Conservation (phyloP, 2,113 vertebrate species). For the Dendrocopos noguchii region DNA sequence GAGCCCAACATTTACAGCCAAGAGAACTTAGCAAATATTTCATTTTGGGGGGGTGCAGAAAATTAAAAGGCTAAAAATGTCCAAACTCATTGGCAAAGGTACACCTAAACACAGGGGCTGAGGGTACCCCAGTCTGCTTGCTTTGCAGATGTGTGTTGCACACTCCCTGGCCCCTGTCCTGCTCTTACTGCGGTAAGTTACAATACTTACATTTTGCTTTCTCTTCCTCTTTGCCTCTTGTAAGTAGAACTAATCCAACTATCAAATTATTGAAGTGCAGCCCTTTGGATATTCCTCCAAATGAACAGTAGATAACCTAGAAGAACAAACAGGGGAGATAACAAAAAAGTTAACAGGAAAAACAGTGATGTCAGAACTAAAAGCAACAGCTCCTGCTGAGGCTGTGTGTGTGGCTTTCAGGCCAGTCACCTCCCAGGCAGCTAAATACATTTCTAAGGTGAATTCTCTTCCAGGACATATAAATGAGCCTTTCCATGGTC, state of each 20-base stretch:
- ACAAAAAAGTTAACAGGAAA: background rate
- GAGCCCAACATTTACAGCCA: background rate
- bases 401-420: rapidly evolving
- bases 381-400: background rate
- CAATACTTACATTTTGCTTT: constrained; percentile 93
- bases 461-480: background rate
- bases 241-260: constrained; percentile 94
- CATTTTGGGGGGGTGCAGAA: background rate
- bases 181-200: background rate
- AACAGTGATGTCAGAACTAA: background rate
- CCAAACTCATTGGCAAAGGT: background rate
- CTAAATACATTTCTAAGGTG: background rate
- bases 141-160: background rate
- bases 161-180: background rate
- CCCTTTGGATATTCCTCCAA: constrained; percentile 95
- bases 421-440: background rate
- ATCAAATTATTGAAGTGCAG: constrained; percentile 98
- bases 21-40: background rate
- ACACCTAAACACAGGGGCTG: background rate
- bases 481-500: background rate
- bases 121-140: background rate
- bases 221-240: constrained; percentile 94
- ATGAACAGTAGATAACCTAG: constrained; percentile 97
- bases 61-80: background rate
- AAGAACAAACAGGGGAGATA: background rate